Evolutionary conservation across 2,113 vertebrate genomes (phyloP).

Genomic region (Pseudonaja textilis): DNA sequence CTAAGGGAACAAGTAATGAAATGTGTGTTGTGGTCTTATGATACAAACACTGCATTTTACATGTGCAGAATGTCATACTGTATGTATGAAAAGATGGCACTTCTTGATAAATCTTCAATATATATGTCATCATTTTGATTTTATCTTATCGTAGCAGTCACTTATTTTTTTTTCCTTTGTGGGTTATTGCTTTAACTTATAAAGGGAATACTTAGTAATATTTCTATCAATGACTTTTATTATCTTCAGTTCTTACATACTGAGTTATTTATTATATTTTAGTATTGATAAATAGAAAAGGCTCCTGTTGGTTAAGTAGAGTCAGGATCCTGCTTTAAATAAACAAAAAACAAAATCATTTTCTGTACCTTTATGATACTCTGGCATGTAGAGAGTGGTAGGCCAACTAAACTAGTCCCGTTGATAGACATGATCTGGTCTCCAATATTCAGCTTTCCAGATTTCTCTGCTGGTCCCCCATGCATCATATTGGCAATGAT

Average conservation of each 20-base stretch:
- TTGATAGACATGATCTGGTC: slow-evolving; percentile 99
- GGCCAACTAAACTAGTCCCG: slow-evolving; percentile 93
- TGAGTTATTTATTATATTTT: background rate
- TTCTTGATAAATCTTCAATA: background rate
- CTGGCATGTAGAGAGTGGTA: slow-evolving; percentile 97
- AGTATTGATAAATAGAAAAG: background rate
- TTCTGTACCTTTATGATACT: slow-evolving; percentile 93
- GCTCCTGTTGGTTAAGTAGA: background rate
- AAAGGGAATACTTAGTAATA: background rate
- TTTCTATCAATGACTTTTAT: background rate
- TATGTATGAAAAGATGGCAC: background rate
- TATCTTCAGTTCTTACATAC: background rate
- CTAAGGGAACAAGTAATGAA: background rate
- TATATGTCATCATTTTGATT: background rate
- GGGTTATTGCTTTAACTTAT: background rate
- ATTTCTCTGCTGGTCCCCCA: slow-evolving; percentile 92
- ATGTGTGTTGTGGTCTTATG: background rate
- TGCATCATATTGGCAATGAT: slow-evolving; percentile 99
- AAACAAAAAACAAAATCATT: slow-evolving; percentile 5
- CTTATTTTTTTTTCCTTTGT: background rate
- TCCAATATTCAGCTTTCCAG: slow-evolving; percentile 90
- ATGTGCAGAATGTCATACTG: background rate
- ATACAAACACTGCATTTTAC: background rate
- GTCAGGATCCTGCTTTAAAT: background rate
- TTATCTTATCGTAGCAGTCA: background rate